Evolutionary conservation across 2,888 invertebrate genomes (phyloP).

Genomic region (Digitonthophagus gazella): DNA sequence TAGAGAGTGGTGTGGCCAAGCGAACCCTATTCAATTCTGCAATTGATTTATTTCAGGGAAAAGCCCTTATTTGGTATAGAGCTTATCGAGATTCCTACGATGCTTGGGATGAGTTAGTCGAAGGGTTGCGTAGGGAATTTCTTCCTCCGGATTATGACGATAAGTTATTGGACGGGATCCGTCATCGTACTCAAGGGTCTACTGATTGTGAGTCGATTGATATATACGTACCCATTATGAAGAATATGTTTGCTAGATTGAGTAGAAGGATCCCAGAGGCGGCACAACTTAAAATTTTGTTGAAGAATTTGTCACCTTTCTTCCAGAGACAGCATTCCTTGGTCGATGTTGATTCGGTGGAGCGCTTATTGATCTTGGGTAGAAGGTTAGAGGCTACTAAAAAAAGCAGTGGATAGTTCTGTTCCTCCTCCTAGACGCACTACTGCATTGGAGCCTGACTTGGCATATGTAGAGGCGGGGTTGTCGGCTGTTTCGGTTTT

Average conservation of each 20-base stretch:
- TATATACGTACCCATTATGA: slow-evolving; percentile 25
- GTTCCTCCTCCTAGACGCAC: background rate
- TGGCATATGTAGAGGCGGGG: slow-evolving; percentile 3
- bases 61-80: slow-evolving; percentile 24
- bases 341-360: background rate
- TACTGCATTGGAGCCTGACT: slow-evolving; percentile 17
- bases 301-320: slow-evolving; percentile 4
- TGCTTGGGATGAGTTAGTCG: slow-evolving; percentile 24
- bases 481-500: background rate
- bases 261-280: slow-evolving; percentile 13
- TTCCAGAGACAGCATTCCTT: slow-evolving; percentile 15
- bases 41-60: too few relatives aligned
- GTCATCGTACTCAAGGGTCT: slow-evolving; percentile 24
- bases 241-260: slow-evolving; percentile 22
- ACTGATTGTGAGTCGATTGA: slow-evolving; percentile 28
- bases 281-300: slow-evolving; percentile 14
- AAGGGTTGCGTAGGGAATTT: slow-evolving; percentile 27
- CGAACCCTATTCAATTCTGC: background rate
- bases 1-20: background rate
- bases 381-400: slow-evolving; percentile 21
- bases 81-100: slow-evolving; percentile 2
- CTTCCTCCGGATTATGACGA: slow-evolving; percentile 33
- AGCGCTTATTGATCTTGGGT: slow-evolving; percentile 23
- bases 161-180: slow-evolving; percentile 28
- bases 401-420: slow-evolving; percentile 3